Percentiles rank a stretch among this genome's conserved stretches.
These are phyloP conservation scores for Saccostrea cuccullata DNA, from an alignment of 1,140 invertebrate genomes.

Conservation along the genomic window DNA sequence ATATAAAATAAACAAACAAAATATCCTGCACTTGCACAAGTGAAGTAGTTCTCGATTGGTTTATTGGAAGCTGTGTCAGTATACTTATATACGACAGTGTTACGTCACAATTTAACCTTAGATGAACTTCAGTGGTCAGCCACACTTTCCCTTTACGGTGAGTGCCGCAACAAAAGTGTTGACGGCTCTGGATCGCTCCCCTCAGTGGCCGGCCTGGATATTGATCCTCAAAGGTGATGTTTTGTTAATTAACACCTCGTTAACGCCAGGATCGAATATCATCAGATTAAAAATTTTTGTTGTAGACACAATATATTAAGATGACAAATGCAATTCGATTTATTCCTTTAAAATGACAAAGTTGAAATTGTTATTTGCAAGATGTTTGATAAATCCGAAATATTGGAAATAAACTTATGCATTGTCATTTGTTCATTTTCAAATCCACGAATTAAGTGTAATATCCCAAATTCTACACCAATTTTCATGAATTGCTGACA, in stretches of 20 bases:
- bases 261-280: neutral
- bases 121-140: slow-evolving; percentile 13
- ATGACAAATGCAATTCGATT: neutral
- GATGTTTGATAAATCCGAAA: neutral
- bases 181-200: neutral
- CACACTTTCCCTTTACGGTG: neutral
- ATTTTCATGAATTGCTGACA: too few relatives aligned
- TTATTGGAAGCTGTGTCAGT: neutral
- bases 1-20: neutral
- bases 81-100: slow-evolving; percentile 22
- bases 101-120: slow-evolving; percentile 17
- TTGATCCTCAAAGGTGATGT: neutral
- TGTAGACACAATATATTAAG: neutral
- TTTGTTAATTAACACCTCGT: slow-evolving; percentile 2
- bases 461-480: too few relatives aligned
- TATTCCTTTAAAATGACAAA: neutral
- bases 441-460: too few relatives aligned
- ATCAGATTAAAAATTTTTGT: neutral
- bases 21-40: neutral
- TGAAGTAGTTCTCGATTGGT: neutral
- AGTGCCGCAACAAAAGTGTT: neutral
- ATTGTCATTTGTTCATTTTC: too few relatives aligned
- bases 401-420: neutral
- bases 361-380: neutral
- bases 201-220: neutral